Conservation (phyloP, 2,888 invertebrate genomes). For the Geotrupes spiniger region DNA sequence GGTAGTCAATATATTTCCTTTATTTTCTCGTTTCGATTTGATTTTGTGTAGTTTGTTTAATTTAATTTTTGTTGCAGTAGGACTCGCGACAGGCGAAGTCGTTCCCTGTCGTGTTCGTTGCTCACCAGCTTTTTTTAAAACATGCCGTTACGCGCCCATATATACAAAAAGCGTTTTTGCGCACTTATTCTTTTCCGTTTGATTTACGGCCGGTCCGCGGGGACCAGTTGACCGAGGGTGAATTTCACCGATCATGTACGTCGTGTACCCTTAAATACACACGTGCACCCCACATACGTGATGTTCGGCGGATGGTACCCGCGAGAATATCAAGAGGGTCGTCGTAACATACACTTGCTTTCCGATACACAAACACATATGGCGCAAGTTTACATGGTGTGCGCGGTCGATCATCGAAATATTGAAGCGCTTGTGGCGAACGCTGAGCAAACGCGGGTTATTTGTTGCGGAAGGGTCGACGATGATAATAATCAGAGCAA, state of each 20-base stretch:
- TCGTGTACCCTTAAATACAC: constrained; percentile 1
- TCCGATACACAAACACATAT: background rate
- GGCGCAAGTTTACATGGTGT: background rate
- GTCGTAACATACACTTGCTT: background rate
- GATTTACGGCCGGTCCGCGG: constrained; percentile 10
- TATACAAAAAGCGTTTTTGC: background rate
- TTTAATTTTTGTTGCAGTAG: no score
- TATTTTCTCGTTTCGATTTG: no score
- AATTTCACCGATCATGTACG: background rate
- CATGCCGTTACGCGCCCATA: background rate
- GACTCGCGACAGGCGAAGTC: no score
- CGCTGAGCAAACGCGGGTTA: background rate
- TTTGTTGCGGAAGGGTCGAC: background rate
- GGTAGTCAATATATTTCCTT: no score
- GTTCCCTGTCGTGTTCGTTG: no score
- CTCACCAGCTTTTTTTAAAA: background rate
- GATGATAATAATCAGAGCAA: no score
- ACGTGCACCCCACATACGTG: background rate
- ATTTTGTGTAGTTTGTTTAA: no score
- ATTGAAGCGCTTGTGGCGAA: background rate
- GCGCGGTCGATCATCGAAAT: background rate
- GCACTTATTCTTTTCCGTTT: constrained; percentile 3
- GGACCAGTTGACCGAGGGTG: constrained; percentile 15
- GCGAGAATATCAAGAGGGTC: background rate
- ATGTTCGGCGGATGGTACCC: constrained; percentile 6